A percentile compares a stretch with the other conserved stretches of the same genome.
Evolutionary conservation across 2,888 invertebrate species (phyloP).

Genomic region (Micropterix aruncella): DNA sequence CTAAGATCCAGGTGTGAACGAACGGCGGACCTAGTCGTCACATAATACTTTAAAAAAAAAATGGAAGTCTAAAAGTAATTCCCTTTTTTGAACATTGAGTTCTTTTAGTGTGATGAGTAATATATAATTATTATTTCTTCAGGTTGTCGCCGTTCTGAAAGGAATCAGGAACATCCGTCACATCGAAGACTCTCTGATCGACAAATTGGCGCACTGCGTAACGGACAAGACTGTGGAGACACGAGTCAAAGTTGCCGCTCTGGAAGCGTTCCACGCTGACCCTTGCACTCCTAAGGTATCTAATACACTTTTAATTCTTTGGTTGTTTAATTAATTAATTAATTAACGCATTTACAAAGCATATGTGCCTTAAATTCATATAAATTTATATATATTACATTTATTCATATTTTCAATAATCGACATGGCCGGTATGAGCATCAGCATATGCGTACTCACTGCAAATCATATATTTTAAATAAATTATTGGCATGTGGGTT

Average conservation of each 20-base stretch:
- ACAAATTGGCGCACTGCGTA: conserved; percentile 46
- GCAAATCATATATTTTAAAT: background rate
- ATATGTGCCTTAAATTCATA: no score
- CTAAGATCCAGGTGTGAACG: no score
- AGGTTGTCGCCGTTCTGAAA: conserved; percentile 60
- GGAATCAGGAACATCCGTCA: conserved; percentile 66
- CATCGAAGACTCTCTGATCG: conserved; percentile 44
- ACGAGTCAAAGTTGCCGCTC: conserved; percentile 62
- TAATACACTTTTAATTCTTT: no score
- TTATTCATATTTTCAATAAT: no score
- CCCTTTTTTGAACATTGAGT: background rate
- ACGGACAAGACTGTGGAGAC: conserved; percentile 43
- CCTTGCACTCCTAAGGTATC: conserved; percentile 47
- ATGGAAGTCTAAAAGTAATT: background rate
- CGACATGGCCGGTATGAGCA: no score
- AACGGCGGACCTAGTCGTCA: no score
- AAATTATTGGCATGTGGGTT: background rate
- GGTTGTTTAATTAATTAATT: no score
- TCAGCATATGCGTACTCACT: conserved; percentile 1
- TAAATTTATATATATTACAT: no score
- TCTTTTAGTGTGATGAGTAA: conserved; percentile 1
- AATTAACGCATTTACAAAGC: no score
- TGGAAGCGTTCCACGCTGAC: conserved; percentile 63
- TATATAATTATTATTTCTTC: background rate
- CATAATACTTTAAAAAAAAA: background rate